Evolutionary conservation across 2,888 invertebrate genomes (phyloP).

Genomic region (Girardia tigrina): DNA sequence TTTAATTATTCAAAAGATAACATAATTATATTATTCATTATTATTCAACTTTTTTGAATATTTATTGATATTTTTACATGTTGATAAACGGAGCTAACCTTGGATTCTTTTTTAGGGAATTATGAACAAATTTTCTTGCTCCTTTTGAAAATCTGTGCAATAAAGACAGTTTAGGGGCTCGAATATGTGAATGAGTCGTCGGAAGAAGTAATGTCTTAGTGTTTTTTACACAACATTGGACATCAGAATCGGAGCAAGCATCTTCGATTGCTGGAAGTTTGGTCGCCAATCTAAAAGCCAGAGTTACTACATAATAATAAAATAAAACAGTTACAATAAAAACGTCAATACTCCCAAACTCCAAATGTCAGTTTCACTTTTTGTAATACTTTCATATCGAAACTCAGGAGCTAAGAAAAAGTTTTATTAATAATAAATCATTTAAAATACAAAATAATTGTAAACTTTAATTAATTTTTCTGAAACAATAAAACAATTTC

Average conservation of each 20-base stretch:
- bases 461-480: too few relatives aligned
- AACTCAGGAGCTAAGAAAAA: neutral
- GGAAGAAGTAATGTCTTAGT: neutral
- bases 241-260: neutral
- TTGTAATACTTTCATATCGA: neutral
- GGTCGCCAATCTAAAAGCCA: neutral
- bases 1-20: too few relatives aligned
- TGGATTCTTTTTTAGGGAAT: neutral
- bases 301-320: neutral
- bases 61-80: too few relatives aligned
- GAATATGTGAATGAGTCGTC: neutral
- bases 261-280: neutral
- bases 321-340: neutral
- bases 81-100: too few relatives aligned
- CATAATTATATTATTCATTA: too few relatives aligned
- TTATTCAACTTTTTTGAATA: too few relatives aligned
- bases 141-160: neutral
- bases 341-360: neutral
- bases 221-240: neutral
- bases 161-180: neutral
- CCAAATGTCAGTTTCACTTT: neutral
- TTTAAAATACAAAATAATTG: too few relatives aligned
- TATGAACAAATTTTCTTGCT: neutral
- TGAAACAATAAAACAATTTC: too few relatives aligned
- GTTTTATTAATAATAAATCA: too few relatives aligned